Evolutionary conservation across 2,113 vertebrate genomes (phyloP).

Genomic region (Tamias sibiricus): DNA sequence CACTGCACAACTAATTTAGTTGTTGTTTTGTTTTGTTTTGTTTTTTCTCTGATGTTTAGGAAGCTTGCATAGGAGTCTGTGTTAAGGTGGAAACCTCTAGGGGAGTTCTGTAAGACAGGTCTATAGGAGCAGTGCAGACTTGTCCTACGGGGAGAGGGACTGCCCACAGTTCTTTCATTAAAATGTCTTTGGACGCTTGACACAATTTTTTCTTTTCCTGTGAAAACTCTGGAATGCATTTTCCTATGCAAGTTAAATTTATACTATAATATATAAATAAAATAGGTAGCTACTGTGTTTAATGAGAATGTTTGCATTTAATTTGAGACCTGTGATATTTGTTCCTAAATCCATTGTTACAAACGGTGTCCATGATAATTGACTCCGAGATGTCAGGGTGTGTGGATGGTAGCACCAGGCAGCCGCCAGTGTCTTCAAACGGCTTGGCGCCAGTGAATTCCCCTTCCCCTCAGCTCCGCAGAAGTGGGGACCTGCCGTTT

Average conservation of each 20-base stretch:
- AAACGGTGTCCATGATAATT: neutral
- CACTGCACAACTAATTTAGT: constrained; percentile 58
- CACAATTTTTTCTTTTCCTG: neutral
- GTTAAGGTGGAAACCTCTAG: neutral
- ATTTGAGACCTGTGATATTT: neutral
- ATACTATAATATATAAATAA: neutral
- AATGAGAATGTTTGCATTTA: neutral
- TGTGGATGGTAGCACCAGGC: neutral
- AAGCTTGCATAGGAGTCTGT: neutral
- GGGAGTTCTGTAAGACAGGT: neutral
- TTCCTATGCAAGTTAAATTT: neutral
- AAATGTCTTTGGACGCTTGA: too few species aligned
- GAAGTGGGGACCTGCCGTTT: neutral
- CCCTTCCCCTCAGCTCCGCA: neutral
- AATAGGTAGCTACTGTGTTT: neutral
- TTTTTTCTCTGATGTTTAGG: neutral
- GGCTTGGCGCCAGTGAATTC: neutral
- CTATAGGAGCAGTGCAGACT: too few species aligned
- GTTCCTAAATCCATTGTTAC: neutral
- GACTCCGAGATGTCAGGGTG: neutral
- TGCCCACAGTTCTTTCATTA: too few species aligned
- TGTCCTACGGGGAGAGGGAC: too few species aligned
- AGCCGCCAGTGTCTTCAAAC: neutral
- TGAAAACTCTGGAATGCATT: neutral
- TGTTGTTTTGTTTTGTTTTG: neutral